Evolutionary conservation across 2,888 invertebrate species (phyloP), one percentile per base, ranked within the genome.

Genomic region (Troides helena): DNA sequence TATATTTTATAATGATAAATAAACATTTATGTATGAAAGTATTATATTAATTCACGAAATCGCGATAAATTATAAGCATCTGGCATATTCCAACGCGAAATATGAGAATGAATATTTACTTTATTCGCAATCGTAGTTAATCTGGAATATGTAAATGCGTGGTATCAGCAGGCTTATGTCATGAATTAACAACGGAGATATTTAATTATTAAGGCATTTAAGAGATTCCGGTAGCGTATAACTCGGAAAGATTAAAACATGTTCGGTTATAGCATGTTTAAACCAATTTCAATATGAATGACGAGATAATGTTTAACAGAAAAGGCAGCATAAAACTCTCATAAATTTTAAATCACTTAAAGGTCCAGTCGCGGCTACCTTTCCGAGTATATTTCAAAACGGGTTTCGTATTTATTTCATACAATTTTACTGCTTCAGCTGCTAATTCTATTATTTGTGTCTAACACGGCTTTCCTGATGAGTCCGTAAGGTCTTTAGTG

Each of bases 191-290:
- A 64, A 64, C 36, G 21, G 2, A 39, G 39, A 36, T 64, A 17
- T 39, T 64, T 30, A 64, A 64, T 64, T 64, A 64, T 64, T 64
- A 7, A 57, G n/a, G 53, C 57, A 57, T 64, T 64, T 64, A 64
- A n/a, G 57, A 64, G 57, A 36, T 39, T n/a, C 64, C 57, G 17
- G 14, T 53, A 53, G 30, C n/a, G 25, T 39, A 39, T 57, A 57
- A 57, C 17, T 6, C 23, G 39, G 53, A 64, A 21, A 64, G 57
- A 64, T 64, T 57, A 57, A 64, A 21, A 64, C 56, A 64, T 64
- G 7, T n/a, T 18, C n/a, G 39, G 30, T 21, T 57, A 39, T 57
- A 64, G 6, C 30, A 6, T n/a, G 64, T 39, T n/a, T 64, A 64
- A 64, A 64, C 36, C n/a, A 64, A 57, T 57, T 39, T 57, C 30